Evolutionary conservation across 2,113 vertebrate genomes (phyloP).

Genomic region (Myiopsitta monachus): DNA sequence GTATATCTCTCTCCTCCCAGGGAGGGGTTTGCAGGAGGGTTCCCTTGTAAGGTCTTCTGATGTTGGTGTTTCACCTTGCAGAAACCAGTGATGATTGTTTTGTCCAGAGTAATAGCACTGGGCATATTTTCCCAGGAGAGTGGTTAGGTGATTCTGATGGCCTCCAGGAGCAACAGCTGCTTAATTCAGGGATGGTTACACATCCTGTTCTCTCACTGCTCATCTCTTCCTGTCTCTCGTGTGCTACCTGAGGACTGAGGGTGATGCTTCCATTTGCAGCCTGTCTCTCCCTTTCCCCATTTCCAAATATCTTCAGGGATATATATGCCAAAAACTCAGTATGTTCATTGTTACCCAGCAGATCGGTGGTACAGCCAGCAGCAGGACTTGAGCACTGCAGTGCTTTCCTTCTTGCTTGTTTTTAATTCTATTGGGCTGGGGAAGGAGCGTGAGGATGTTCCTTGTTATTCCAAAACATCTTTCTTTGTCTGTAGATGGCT

Average conservation of each 20-base stretch:
- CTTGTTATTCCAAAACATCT: accelerated
- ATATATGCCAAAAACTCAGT: not conserved
- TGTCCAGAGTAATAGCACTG: not conserved
- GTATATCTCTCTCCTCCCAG: not conserved
- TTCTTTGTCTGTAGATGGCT: not conserved
- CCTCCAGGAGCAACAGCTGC: not conserved
- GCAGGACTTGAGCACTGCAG: accelerated
- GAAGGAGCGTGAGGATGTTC: not conserved
- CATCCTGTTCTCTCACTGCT: not conserved
- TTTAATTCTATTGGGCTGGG: not conserved
- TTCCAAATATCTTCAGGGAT: not conserved
- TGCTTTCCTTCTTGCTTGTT: not conserved
- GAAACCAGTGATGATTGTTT: not conserved
- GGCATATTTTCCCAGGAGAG: not conserved
- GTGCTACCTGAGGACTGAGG: not conserved
- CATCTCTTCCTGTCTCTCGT: not conserved
- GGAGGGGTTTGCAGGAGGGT: not conserved
- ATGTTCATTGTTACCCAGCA: not conserved
- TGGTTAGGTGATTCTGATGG: not conserved
- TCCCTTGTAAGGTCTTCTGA: not conserved
- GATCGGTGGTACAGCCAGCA: not conserved
- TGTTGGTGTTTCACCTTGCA: not conserved
- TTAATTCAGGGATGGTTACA: not conserved
- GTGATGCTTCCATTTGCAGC: not conserved
- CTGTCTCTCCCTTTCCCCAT: not conserved